Conservation (phyloP, 2,888 invertebrate species). For the Drosophila emarginata region DNA sequence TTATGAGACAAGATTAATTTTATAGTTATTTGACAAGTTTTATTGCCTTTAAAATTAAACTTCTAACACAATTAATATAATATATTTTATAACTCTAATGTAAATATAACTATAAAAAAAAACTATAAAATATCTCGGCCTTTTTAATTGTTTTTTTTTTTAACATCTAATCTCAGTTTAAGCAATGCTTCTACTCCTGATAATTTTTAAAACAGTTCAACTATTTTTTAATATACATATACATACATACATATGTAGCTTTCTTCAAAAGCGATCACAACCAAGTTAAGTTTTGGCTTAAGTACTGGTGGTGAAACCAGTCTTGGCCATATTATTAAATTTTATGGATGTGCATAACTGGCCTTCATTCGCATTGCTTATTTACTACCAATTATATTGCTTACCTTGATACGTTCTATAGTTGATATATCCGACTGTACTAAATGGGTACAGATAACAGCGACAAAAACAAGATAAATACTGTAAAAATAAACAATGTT, state of each 20-base stretch:
- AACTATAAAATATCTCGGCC: no score
- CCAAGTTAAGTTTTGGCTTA: neutral
- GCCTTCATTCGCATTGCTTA: neutral
- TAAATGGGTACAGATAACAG: conserved; percentile 43
- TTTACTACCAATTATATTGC: conserved; percentile 24
- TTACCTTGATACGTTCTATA: conserved; percentile 78
- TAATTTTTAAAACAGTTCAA: neutral
- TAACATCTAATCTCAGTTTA: no score
- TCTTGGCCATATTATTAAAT: conserved; percentile 1
- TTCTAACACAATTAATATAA: neutral
- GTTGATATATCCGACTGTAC: conserved; percentile 73
- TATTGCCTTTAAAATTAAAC: no score
- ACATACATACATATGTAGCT: neutral
- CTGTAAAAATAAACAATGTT: conserved; percentile 50
- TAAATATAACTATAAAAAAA: no score
- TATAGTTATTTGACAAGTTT: no score
- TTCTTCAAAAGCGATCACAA: neutral
- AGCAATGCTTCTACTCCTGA: neutral
- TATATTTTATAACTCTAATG: no score
- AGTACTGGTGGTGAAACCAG: neutral
- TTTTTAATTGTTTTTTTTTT: no score
- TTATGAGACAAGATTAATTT: no score
- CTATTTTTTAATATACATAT: neutral
- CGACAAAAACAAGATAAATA: conserved; percentile 61
- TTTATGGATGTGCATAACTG: neutral